A percentile compares a stretch with the other conserved stretches of the same genome.
Conservation (phyloP, 2,888 invertebrate species). For the Athalia rosae region DNA sequence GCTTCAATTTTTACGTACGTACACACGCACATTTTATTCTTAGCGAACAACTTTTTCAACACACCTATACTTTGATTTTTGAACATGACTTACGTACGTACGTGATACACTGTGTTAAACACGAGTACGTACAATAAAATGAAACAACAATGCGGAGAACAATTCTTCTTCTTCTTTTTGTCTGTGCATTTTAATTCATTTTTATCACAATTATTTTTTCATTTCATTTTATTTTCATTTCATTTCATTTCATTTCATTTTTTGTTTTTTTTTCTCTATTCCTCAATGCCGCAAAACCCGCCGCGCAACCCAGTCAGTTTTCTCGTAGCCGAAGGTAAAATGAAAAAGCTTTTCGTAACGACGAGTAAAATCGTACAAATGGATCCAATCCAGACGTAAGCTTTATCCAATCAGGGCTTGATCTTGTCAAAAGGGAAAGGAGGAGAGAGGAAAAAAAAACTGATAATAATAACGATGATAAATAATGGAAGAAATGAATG, state of each 20-base stretch:
- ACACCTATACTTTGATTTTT: too few relatives aligned
- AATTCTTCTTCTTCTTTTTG: too few relatives aligned
- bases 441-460: neutral
- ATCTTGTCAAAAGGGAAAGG: neutral
- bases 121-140: too few relatives aligned
- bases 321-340: neutral
- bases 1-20: neutral
- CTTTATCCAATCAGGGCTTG: constrained; percentile 6
- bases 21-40: too few relatives aligned
- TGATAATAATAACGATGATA: neutral
- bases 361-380: neutral
- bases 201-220: too few relatives aligned
- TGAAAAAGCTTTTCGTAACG: neutral
- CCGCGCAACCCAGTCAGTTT: neutral
- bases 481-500: neutral
- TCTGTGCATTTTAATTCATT: too few relatives aligned
- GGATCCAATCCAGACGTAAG: neutral
- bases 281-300: neutral
- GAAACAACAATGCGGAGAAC: too few relatives aligned
- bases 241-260: neutral
- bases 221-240: neutral
- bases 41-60: too few relatives aligned
- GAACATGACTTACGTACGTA: too few relatives aligned
- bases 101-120: too few relatives aligned
- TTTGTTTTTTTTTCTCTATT: neutral